Evolutionary conservation across 2,888 invertebrate species (phyloP).

Genomic region (Nezara viridula): DNA sequence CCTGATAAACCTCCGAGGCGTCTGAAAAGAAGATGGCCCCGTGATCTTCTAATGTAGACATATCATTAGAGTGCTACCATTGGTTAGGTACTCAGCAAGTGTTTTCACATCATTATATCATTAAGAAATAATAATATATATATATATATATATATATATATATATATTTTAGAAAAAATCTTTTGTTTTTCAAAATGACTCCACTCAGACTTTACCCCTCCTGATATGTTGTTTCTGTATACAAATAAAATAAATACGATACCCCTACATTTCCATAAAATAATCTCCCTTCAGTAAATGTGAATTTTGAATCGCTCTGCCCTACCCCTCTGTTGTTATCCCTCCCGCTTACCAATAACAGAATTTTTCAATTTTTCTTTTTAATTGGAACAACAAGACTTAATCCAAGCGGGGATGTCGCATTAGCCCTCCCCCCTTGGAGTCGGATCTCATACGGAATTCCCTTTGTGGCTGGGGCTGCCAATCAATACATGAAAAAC

Average conservation of each 20-base stretch:
- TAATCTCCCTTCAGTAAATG: neutral
- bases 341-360: neutral
- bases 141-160: too few relatives aligned
- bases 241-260: neutral
- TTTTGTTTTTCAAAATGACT: too few relatives aligned
- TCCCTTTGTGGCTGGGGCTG: neutral
- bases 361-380: neutral
- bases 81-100: too few relatives aligned
- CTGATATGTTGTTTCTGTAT: neutral
- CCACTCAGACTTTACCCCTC: neutral
- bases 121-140: too few relatives aligned
- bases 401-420: neutral
- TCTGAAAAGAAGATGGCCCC: too few relatives aligned
- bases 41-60: too few relatives aligned
- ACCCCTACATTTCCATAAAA: neutral
- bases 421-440: neutral
- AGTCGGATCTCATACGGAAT: neutral
- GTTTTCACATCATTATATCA: too few relatives aligned
- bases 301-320: neutral
- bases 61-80: too few relatives aligned
- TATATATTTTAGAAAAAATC: too few relatives aligned
- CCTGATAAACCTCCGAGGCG: too few relatives aligned
- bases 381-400: constrained; percentile 14
- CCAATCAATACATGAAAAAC: constrained; percentile 36
- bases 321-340: neutral